These are phyloP conservation scores for Masnerella sp. DNA, from an alignment of 2,888 invertebrate genomes.

Conservation along the genomic window DNA sequence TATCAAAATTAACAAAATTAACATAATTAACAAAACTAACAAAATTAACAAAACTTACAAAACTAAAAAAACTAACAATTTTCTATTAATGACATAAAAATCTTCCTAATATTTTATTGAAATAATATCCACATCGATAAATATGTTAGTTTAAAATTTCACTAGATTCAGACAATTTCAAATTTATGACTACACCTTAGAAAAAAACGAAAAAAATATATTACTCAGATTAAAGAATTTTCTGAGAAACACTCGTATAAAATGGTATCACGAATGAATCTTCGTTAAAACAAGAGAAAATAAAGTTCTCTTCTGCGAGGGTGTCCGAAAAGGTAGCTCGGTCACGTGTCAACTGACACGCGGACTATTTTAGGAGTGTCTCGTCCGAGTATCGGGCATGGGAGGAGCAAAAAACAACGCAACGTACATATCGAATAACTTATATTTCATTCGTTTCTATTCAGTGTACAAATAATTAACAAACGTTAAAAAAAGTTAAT, in stretches of 20 bases:
- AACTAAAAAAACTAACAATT: no score
- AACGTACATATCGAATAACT: slow-evolving; percentile 69
- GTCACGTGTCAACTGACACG: slow-evolving; percentile 71
- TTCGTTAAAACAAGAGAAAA: slow-evolving; percentile 30
- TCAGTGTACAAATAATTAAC: slow-evolving; percentile 75
- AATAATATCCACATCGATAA: no score
- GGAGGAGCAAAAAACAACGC: slow-evolving; percentile 59
- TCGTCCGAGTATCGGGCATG: slow-evolving; percentile 64
- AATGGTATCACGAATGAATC: slow-evolving; percentile 25
- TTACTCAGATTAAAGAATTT: neutral
- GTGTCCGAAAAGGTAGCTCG: slow-evolving; percentile 66
- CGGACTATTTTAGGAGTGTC: slow-evolving; percentile 76
- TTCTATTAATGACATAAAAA: no score
- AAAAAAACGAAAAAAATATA: neutral
- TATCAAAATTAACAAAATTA: no score
- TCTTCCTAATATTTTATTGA: no score
- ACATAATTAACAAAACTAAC: no score
- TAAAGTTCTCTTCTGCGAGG: slow-evolving; percentile 61
- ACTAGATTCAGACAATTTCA: no score
- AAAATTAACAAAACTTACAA: no score
- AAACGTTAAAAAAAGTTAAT: slow-evolving; percentile 64
- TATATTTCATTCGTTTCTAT: slow-evolving; percentile 69
- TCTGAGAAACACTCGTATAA: no score
- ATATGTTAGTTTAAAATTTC: no score
- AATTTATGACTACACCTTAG: no score